Evolutionary conservation across 1,140 invertebrate genomes (phyloP), one percentile per base, ranked within the genome.

Genomic region (Sycophila sp.): DNA sequence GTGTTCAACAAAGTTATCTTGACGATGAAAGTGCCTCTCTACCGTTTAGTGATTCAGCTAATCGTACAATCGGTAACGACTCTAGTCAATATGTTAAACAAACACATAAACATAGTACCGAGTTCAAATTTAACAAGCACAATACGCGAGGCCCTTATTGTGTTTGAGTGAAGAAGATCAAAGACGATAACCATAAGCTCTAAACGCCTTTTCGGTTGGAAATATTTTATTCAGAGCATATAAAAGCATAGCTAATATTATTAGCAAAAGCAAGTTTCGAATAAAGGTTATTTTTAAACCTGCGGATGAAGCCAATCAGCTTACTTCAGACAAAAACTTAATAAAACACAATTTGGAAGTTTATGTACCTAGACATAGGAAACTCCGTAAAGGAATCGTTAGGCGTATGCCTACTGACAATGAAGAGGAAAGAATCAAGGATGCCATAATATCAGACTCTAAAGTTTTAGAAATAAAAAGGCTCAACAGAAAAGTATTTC

Each of bases 151-250:
- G 55, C 10, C 55, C 55, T 4, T 58, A 32, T 15, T 26, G 55
- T 58, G 24, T 58, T 10, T 58, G 55, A 30, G 30, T 58, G 5
- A 30, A 34, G 17, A 58, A 17, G 11, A 34, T 5, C 5, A 30
- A 30, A n/a, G n/a, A n/a, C n/a, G n/a, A n/a, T n/a, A n/a, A n/a
- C n/a, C n/a, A n/a, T n/a, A n/a, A n/a, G n/a, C n/a, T n/a, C 38
- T 70, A 7, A 63, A 56, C 19, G 62, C 62, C 11, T 62, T 30
- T 51, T 63, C 40, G 40, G 38, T 63, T 22, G 68, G 58, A n/a
- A 63, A 32, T n/a, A 32, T 70, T 17, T 10, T 63, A 30, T 22
- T 32, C 2, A 17, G 10, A 19, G 53, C 45, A 24, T 70, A 45
- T 28, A 70, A 45, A 2, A 36, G 26, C 0, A 45, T 63, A 6